Evolutionary conservation across 2,797 vertebrate species (phyloP).

Genomic region (Muscicapa striata): DNA sequence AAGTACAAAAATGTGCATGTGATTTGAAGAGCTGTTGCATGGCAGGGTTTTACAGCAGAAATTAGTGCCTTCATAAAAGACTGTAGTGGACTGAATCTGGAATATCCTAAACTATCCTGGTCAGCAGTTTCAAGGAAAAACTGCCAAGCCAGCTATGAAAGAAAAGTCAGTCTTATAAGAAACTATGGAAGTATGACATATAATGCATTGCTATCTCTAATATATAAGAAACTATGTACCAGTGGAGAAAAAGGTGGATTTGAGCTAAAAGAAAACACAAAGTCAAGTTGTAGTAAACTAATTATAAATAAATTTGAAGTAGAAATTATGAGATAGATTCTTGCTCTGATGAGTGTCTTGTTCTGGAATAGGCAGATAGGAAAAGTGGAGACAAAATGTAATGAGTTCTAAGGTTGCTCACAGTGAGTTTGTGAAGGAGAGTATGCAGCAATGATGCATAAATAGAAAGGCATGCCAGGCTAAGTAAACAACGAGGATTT

Average conservation of each 20-base stretch:
- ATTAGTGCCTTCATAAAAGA: not conserved
- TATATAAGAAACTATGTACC: not conserved
- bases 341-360: not conserved
- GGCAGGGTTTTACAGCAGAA: not conserved
- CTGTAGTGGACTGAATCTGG: not conserved
- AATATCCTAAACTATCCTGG: not conserved
- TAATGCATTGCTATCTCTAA: not conserved
- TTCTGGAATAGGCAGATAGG: not conserved
- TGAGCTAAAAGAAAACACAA: not conserved
- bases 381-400: not conserved
- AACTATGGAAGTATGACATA: not conserved
- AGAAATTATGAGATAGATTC: not conserved
- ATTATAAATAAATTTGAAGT: not conserved
- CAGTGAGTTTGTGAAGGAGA: not conserved
- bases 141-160: not conserved
- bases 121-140: not conserved
- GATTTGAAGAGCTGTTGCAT: not conserved
- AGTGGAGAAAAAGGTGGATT: not conserved
- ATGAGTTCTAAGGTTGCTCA: not conserved
- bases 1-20: not conserved
- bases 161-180: not conserved
- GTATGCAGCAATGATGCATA: rapidly evolving
- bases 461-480: not conserved
- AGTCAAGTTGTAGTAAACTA: not conserved
- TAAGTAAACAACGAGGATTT: not conserved